Conservation (phyloP, 2,797 vertebrate genomes). For the Oreortyx pictus region DNA sequence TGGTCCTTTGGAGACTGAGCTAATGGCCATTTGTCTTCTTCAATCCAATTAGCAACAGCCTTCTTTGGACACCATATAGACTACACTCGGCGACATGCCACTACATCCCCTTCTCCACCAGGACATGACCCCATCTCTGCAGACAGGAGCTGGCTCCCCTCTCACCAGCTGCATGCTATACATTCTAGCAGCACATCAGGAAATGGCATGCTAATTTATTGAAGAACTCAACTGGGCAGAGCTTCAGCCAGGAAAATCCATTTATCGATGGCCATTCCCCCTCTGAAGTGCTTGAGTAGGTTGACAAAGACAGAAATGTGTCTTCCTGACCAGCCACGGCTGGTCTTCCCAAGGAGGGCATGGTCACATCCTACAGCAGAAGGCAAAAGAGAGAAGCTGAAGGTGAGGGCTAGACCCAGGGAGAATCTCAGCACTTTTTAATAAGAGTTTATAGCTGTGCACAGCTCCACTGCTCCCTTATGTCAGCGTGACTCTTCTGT, state of each 20-base stretch:
- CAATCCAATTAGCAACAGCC: conserved; percentile 68
- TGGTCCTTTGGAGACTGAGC: conserved; percentile 69
- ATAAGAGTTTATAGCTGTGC: not conserved
- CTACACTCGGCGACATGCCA: not conserved
- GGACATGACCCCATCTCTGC: conserved; percentile 39
- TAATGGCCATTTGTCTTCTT: conserved; percentile 77
- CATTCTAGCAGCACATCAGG: conserved; percentile 21
- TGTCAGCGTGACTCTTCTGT: not conserved
- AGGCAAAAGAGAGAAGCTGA: not conserved
- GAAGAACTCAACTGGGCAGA: conserved; percentile 37
- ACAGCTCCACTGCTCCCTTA: not conserved
- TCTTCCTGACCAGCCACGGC: not conserved
- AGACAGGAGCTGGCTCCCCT: conserved; percentile 15
- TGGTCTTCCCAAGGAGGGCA: not conserved
- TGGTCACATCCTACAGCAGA: not conserved
- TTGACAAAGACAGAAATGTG: conserved; percentile 35
- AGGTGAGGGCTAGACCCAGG: not conserved
- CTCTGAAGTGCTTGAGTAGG: conserved; percentile 6
- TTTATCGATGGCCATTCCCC: conserved; percentile 13
- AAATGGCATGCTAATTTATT: conserved; percentile 42
- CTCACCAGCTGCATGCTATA: not conserved
- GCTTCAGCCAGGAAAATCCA: conserved; percentile 43
- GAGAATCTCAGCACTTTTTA: not conserved
- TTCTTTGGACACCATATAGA: conserved; percentile 3
- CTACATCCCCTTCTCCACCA: conserved; percentile 37